phyloP scores from a whole-genome alignment of 1,140 invertebrate genomes.

The Megathymus violae region DNA sequence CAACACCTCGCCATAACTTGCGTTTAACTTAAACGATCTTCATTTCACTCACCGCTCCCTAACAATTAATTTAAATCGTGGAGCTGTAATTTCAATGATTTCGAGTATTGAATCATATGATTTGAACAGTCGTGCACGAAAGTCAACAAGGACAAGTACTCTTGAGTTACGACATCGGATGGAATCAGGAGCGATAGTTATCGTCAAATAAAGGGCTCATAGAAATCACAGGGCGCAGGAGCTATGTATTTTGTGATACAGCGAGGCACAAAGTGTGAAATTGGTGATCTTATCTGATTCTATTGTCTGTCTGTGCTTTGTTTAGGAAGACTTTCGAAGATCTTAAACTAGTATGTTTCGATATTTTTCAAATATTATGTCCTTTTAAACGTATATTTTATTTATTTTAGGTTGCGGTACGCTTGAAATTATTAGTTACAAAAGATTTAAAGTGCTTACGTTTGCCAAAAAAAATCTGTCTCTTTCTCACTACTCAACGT shows the following conservation, averaged over 20 bases:
- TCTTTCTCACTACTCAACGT: too few relatives aligned
- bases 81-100: too few relatives aligned
- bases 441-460: too few relatives aligned
- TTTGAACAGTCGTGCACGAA: slow-evolving; percentile 26
- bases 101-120: slow-evolving; percentile 22
- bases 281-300: slow-evolving; percentile 67
- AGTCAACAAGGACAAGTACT: slow-evolving; percentile 51
- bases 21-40: too few relatives aligned
- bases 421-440: too few relatives aligned
- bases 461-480: too few relatives aligned
- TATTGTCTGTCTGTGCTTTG: slow-evolving; percentile 35
- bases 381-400: too few relatives aligned
- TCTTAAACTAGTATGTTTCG: background rate
- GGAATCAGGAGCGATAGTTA: slow-evolving; percentile 60
- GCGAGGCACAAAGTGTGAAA: slow-evolving; percentile 71
- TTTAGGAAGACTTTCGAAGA: background rate
- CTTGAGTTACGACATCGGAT: slow-evolving; percentile 54
- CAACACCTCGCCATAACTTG: too few relatives aligned
- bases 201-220: slow-evolving; percentile 57
- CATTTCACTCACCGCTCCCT: too few relatives aligned
- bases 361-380: too few relatives aligned
- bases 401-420: too few relatives aligned
- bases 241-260: slow-evolving; percentile 23
- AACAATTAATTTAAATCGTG: too few relatives aligned
- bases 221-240: slow-evolving; percentile 49